Evolutionary conservation across 2,797 vertebrate genomes (phyloP), one percentile per base, ranked within the genome.

Genomic region (Propithecus perrieri): DNA sequence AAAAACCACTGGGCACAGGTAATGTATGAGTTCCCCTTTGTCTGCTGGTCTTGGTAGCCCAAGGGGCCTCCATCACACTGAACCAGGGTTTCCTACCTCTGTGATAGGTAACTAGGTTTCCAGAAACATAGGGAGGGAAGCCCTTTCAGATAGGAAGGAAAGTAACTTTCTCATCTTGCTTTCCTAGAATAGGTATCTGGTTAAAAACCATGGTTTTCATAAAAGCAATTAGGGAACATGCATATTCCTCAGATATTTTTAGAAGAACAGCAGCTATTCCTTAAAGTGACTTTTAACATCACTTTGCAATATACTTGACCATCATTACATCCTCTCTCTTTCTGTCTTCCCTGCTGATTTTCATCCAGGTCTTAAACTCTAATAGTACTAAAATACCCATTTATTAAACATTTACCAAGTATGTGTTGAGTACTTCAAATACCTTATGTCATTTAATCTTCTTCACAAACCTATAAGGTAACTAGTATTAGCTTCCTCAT

Each of bases 1-100:
- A 99, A 99, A 98, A 99, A 99, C 98, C 99, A 99, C 98, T 99
- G 99, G 99, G 99, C 99, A 76, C 99, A 99, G 99, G 99, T 99
- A 99, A 96, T 17, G 72, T 94, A 65, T 96, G 97, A 80, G 30
- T 81, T 59, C 43, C n/a, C 14, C 48, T 14, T 96, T 48, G 94
- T 97, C 61, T 95, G 91, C 94, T 97, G 89, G 87, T 95, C 89
- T 61, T 63, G 50, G 69, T 95, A 96, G 67, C 22, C n/a, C 63
- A 12, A 9, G 24, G 15, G 17, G 28, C 28, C 53, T 89, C 83
- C 35, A 10, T 94, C 57, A 74, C 55, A 12, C 10, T n/a, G 55
- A 83, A 24, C 20, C 20, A 61, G 26, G 46, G 14, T 59, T 71
- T 91, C 69, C 75, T 80, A 38, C 10, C n/a, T 91, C 28, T 65